phyloP scores from a whole-genome alignment of 2,888 invertebrate species.

The Seira musarum region DNA sequence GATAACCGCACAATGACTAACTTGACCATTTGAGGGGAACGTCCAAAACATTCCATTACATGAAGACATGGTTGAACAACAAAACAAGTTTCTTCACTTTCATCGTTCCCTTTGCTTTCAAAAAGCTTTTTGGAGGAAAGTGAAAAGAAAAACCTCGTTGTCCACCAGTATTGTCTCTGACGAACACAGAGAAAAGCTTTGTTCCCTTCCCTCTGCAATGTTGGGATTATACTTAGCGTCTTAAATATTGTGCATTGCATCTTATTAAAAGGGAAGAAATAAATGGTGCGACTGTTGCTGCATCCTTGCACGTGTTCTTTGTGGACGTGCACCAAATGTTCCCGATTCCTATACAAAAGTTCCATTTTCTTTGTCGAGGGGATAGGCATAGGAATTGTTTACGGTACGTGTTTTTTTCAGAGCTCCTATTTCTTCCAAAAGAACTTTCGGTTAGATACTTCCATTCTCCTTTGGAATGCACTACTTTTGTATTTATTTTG shows the following conservation, averaged over 20 bases:
- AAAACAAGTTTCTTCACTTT: slow-evolving; percentile 49
- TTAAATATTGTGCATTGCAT: slow-evolving; percentile 7
- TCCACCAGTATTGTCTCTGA: no score
- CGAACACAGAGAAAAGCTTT: no score
- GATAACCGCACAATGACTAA: slow-evolving; percentile 7
- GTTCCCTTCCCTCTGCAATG: no score
- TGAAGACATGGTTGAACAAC: not conserved
- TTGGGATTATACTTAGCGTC: no score
- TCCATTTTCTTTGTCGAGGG: not conserved
- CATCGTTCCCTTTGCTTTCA: slow-evolving; percentile 6
- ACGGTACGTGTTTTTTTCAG: not conserved
- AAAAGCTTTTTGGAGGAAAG: no score
- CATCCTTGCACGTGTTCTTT: slow-evolving; percentile 3
- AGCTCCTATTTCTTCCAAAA: not conserved
- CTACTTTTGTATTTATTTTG: slow-evolving; percentile 24
- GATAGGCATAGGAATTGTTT: not conserved
- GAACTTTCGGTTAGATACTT: not conserved
- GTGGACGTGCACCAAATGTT: not conserved
- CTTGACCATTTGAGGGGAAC: not conserved
- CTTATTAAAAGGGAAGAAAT: not conserved
- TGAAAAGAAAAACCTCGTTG: no score
- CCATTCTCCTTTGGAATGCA: not conserved
- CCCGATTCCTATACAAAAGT: not conserved
- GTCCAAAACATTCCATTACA: not conserved
- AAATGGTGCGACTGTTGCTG: not conserved